Evolutionary conservation across 2,888 invertebrate genomes (phyloP).

Genomic region (Aleiodes leptofemur): DNA sequence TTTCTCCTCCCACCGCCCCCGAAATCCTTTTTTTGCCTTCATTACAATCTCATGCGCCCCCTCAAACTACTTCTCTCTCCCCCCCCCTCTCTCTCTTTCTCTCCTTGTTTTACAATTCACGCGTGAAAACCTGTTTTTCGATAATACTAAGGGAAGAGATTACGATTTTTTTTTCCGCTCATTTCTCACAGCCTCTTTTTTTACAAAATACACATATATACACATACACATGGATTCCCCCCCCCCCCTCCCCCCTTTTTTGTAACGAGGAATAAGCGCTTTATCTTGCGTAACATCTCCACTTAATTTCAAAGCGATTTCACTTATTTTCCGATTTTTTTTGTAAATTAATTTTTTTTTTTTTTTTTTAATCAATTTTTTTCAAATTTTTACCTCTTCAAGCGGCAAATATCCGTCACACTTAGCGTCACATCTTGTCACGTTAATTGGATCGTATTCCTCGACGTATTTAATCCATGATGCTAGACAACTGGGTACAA

Average conservation of each 20-base stretch:
- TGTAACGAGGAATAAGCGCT: slow-evolving; percentile 10
- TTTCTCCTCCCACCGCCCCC: too few relatives aligned
- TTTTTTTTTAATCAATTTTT: background rate
- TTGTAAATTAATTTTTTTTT: background rate
- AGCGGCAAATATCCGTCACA: slow-evolving; percentile 76
- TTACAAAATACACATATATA: background rate
- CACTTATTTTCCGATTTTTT: background rate
- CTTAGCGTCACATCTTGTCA: slow-evolving; percentile 80
- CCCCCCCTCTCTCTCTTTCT: too few relatives aligned
- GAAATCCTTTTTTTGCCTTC: slow-evolving; percentile 36
- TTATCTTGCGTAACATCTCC: slow-evolving; percentile 17
- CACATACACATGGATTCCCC: too few relatives aligned
- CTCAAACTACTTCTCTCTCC: background rate
- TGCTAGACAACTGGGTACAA: slow-evolving; percentile 62
- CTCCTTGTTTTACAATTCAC: slow-evolving; percentile 43
- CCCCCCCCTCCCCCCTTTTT: background rate
- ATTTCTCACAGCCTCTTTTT: background rate
- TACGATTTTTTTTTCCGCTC: slow-evolving; percentile 32
- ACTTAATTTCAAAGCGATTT: background rate
- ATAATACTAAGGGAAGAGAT: slow-evolving; percentile 60
- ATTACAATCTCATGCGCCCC: slow-evolving; percentile 38
- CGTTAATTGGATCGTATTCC: slow-evolving; percentile 77
- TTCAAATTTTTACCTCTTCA: slow-evolving; percentile 58
- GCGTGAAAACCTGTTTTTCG: slow-evolving; percentile 63
- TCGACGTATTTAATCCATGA: slow-evolving; percentile 71